Percentiles rank a stretch among this genome's conserved stretches.
phyloP scores from a whole-genome alignment of 2,797 vertebrate species.

The Anguilla obscura region DNA sequence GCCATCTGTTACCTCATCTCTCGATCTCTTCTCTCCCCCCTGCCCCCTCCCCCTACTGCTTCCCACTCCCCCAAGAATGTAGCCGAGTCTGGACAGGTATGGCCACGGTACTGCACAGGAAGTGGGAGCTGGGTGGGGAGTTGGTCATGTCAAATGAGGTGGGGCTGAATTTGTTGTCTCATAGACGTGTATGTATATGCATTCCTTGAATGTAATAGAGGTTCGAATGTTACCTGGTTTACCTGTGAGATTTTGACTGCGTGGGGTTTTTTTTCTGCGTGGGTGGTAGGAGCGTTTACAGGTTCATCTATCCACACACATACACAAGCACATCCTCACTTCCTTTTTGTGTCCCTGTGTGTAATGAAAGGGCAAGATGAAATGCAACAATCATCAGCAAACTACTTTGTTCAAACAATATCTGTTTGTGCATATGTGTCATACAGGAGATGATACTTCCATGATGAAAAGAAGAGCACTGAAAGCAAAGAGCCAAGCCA shows the following conservation, averaged over 20 bases:
- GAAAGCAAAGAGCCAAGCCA: background rate
- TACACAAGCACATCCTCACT: background rate
- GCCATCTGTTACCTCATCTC: background rate
- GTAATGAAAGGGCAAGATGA: background rate
- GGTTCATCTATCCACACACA: background rate
- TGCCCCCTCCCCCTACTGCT: background rate
- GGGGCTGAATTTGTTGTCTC: background rate
- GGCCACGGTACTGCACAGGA: background rate
- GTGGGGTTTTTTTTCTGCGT: background rate
- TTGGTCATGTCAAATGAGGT: background rate
- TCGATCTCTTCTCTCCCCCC: background rate
- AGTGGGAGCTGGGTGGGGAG: background rate
- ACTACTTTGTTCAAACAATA: background rate
- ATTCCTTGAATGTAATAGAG: background rate
- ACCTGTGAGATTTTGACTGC: background rate
- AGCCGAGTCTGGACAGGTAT: conserved; percentile 10
- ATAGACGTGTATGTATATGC: background rate
- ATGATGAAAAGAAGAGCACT: background rate
- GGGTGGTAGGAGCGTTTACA: background rate
- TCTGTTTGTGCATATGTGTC: background rate
- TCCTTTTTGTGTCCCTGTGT: background rate
- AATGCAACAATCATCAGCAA: background rate
- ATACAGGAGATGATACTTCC: background rate
- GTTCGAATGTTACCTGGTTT: background rate
- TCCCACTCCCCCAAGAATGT: conserved; percentile 1